Evolutionary conservation across 2,888 invertebrate genomes (phyloP).

Genomic region (Volucella inflata): DNA sequence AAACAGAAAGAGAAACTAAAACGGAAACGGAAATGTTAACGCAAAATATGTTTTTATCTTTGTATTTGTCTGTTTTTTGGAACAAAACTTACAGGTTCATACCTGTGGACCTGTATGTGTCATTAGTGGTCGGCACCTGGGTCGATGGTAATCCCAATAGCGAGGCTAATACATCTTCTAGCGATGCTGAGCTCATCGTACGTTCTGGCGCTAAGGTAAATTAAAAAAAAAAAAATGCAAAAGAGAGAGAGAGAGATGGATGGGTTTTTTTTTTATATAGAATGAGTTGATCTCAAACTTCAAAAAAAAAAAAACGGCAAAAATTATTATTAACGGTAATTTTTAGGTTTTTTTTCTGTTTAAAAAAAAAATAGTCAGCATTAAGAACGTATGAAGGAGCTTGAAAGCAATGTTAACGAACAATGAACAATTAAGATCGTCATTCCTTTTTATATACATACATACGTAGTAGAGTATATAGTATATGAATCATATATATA

Average conservation of each 20-base stretch:
- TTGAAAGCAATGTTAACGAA: constrained; percentile 57
- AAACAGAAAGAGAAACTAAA: constrained; percentile 26
- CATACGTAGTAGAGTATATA: constrained; percentile 5
- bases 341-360: not conserved
- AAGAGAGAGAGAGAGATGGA: constrained; percentile 63
- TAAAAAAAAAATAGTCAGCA: constrained; percentile 47
- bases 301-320: constrained; percentile 60
- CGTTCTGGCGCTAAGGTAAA: constrained; percentile 84
- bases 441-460: not conserved
- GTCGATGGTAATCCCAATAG: constrained; percentile 92
- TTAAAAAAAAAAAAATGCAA: constrained; percentile 72
- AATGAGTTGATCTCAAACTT: constrained; percentile 66
- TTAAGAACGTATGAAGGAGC: constrained; percentile 68
- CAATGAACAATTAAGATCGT: constrained; percentile 45
- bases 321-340: constrained; percentile 33
- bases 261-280: constrained; percentile 61
- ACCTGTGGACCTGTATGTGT: constrained; percentile 90
- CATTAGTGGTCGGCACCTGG: constrained; percentile 78
- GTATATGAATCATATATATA: constrained; percentile 2
- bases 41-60: constrained; percentile 47
- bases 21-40: constrained; percentile 4
- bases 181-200: constrained; percentile 92
- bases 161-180: constrained; percentile 97
- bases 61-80: constrained; percentile 80
- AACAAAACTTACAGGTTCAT: constrained; percentile 90